Base-by-base conservation (phyloP, 2,113 vertebrate species). In the Calypte anna region DNA sequence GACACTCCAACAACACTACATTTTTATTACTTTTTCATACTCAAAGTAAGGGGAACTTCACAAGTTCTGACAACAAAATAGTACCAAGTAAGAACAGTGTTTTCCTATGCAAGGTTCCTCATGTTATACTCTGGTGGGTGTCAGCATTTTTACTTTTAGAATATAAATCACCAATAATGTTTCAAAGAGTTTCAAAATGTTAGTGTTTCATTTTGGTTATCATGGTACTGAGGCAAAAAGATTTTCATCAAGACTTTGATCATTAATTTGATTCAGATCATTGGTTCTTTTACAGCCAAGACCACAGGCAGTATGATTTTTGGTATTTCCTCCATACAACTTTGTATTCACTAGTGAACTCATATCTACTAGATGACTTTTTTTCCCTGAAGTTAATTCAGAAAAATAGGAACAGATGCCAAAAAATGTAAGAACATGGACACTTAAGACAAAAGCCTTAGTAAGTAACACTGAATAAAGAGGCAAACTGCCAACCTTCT, bases 1-100 rank as follows among this genome's bases (percentile, higher is more conserved):
- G 36, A 50, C 11, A 44, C 3, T 11, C n/a, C 10, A 2, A 40
- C 5, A 43, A 63, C n/a, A 30, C 19, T 36, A 66, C 0, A 1
- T 4, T 72, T 66, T 50, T 54, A 12, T 54, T 12, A 58, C 30
- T 46, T 81, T 79, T 69, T 68, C 3, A 10, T 48, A 20, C 17
- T 30, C 7, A 19, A 87, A 44, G 14, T 25, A 76, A 74, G 14
- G 6, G 21, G 21, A 91, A 58, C 13, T 40, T 48, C 2, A 4
- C 2, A 48, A 89, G 50, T 46, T 64, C 28, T 77, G 43, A 79
- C n/a, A 72, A 78, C 4, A 57, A 57, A 62, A 72, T 22, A 48
- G 3, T 66, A 61, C 7, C 18, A 50, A 6, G 17, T 23, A 3
- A 64, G 14, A 55, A 70, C 1, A 64, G 6, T 0, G 1, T 44